Evolutionary conservation across 1,140 invertebrate species (phyloP).

Genomic region (Lucilia sericata): DNA sequence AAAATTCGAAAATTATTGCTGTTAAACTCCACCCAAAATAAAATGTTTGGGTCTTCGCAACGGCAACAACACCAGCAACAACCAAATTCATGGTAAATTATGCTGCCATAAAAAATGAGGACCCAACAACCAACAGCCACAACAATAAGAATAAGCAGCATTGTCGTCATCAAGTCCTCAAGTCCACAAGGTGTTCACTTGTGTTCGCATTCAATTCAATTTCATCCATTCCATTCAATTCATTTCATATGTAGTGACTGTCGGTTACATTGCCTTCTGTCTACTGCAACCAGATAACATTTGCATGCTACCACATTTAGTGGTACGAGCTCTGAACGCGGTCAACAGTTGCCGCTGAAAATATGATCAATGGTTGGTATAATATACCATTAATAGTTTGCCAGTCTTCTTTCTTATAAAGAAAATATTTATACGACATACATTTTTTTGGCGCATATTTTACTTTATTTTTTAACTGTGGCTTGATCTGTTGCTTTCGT

Average conservation of each 20-base stretch:
- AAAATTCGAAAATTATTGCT: not conserved
- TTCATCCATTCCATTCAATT: not conserved
- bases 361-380: conserved; percentile 36
- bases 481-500: not conserved
- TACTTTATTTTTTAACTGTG: not conserved
- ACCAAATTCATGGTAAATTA: conserved; percentile 27
- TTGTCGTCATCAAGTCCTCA: not conserved
- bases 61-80: not conserved
- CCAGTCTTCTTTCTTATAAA: not conserved
- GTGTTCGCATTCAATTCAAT: not conserved
- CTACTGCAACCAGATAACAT: conserved; percentile 29
- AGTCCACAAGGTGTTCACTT: conserved; percentile 18
- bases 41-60: not conserved
- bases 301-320: conserved; percentile 28
- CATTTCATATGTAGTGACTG: not conserved
- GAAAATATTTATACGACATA: too few relatives aligned
- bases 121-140: not conserved
- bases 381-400: not conserved
- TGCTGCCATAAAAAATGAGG: conserved; percentile 5
- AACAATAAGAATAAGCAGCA: not conserved
- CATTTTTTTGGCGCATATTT: not conserved
- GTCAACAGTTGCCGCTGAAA: not conserved
- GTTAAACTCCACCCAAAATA: not conserved
- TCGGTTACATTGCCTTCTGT: not conserved
- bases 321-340: not conserved